Base-by-base conservation (phyloP, 2,113 vertebrate species). In the Gambusia holbrooki region DNA sequence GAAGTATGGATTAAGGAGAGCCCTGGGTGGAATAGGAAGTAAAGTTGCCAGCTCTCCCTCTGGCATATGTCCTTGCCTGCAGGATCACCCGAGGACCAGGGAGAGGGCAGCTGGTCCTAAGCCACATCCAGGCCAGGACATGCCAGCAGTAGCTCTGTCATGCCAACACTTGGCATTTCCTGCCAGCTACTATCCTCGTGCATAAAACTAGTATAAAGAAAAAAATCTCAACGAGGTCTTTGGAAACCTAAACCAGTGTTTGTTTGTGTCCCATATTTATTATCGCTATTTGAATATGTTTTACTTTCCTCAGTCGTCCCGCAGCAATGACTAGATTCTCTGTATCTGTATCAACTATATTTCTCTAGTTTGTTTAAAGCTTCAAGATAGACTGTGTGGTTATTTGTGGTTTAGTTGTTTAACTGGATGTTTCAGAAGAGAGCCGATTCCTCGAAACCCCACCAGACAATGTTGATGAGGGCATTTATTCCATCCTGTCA, bases 1-100 rank as follows among this genome's bases (percentile, higher is more conserved):
- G 85, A 85, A 75, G 90, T 66, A 40, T 72, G 90, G 90, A 91
- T 91, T 89, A 90, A 86, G 90, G 84, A 84, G 89, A 89, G 90
- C 94, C 90, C 90, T 88, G 84, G 88, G 89, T 88, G 80, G 86
- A 93, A 92, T 63, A 94, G 95, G 95, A 96, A 96, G 92, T 85
- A 70, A 84, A 69, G 15, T 61, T 95, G 95, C 95, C 95, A 97
- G 92, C 92, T 93, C 88, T 91, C 92, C 88, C 87, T 89, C 82
- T 90, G 91, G 91, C 92, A 93, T 93, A 93, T 93, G 92, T 91
- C 88, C 86, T 88, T 83, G 91, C 92, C 90, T 82, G 87, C 85
- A 73, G 90, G 82, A 89, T 73, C 15, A 87, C 86, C 88, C 81
- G 88, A 73, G 88, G 92, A 92, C 83, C 60, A 86, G 66, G 89